Base-by-base conservation (phyloP, 2,797 vertebrate species). In the Sciaenops ocellatus region DNA sequence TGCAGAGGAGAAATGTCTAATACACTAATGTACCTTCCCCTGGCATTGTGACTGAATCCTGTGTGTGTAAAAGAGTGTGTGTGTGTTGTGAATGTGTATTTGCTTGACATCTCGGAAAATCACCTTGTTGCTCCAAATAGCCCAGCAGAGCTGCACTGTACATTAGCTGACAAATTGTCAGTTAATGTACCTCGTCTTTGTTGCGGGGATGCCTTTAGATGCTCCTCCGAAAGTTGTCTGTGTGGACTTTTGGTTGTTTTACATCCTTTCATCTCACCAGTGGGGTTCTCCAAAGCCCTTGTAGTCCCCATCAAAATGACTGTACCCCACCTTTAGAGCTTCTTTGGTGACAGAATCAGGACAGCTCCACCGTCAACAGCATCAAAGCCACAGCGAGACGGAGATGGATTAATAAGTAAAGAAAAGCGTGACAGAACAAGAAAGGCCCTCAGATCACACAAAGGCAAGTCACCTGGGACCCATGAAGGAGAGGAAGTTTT, bases 331-430 rank as follows among this genome's bases (percentile, higher is more conserved):
- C 89, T 90, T 90, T 80, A 48, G 76, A 84, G 73, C 76, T 52
- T 70, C 87, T 78, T 79, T 63, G 69, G 80, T 93, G 94, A 94
- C 93, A 93, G 93, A 93, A 94, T 94, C 83, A 77, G 93, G 93
- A 88, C 92, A 89, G 80, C 78, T 66, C 81, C 16, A 15, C 75
- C 18, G 61, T 91, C 86, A 83, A 73, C 56, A 41, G 77, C 83
- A 90, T 92, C 87, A 92, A 90, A 93, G 90, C 85, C 22, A 1
- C 82, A 77, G 72, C 17, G 26, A 85, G 88, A 89, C 48, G 10
- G 79, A 87, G 86, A 90, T 71, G 74, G 89, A 93, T 94, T 91
- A 93, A 94, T 91, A 93, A 92, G 83, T 91, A 91, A 94, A 90
- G 87, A 73, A 86, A 88, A 82, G 69, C 78, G 73, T 73, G 69